Percentiles rank a stretch among this genome's conserved stretches.
These are phyloP conservation scores for Tauraco hartlaubi DNA, from an alignment of 2,797 vertebrate genomes.

Conservation along the genomic window DNA sequence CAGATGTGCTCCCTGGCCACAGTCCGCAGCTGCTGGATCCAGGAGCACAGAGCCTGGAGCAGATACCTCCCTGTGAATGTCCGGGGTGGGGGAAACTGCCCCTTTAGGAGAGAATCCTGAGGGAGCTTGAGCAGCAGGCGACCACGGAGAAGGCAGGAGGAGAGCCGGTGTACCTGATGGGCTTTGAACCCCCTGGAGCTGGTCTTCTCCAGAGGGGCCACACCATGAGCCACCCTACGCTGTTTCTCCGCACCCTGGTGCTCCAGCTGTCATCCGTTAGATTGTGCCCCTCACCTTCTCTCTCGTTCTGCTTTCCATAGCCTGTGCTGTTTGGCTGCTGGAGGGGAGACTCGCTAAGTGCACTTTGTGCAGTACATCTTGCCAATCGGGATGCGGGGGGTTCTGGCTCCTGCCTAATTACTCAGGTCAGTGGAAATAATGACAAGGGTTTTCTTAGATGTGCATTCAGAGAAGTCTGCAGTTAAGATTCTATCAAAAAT, in stretches of 20 bases:
- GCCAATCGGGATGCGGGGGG: not conserved
- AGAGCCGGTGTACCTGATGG: fast-evolving
- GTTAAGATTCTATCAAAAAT: constrained; percentile 70
- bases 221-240: not conserved
- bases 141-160: fast-evolving
- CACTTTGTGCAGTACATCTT: not conserved
- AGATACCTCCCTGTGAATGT: not conserved
- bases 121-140: fast-evolving
- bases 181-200: not conserved
- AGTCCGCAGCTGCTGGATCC: not conserved
- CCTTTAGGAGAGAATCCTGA: not conserved
- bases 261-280: not conserved
- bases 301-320: not conserved
- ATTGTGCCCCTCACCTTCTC: not conserved
- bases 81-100: not conserved
- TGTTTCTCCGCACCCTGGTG: not conserved
- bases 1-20: not conserved
- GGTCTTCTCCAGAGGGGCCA: not conserved
- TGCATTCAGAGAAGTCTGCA: constrained; percentile 46
- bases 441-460: constrained; percentile 64
- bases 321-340: not conserved
- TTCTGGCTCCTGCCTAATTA: constrained; percentile 62
- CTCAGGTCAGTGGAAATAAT: constrained; percentile 65
- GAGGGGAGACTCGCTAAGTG: not conserved
- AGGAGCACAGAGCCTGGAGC: not conserved